Evolutionary conservation across 1,140 invertebrate genomes (phyloP), one percentile per base, ranked within the genome.

Genomic region (Thalassaphorura encarpata): DNA sequence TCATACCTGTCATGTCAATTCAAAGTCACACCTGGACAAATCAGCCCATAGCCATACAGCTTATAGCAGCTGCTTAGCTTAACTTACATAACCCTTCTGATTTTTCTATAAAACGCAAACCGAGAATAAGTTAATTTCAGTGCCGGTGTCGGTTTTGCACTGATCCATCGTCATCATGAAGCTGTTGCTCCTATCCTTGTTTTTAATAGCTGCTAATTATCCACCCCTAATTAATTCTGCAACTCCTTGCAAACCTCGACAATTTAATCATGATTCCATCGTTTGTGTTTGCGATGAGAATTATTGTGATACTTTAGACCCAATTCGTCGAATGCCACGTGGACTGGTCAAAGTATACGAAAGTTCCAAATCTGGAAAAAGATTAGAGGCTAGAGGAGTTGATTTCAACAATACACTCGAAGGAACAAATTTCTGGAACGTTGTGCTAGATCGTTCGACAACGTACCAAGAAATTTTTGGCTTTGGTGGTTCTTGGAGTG

Each of bases 401-500:
- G 3, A 27, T 1, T 60, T 60, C 36, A 50, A 50, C 15, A 51
- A 60, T 36, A 52, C 42, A 16, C 47, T 52, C 0, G 33, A 40
- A 1, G 45, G 45, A 42, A 18, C 18, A 11, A 15, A 23, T 13
- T 23, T 41, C 2, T 36, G 43, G 41, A 40, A 56, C 19, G 54
- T 56, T 1, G 18, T 0, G 1, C n/a, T 61, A 5, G 39, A 56
- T 39, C 3, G 33, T 3, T 48, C 47, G n/a, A 19, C 16, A 15
- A 53, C 39, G 28, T 56, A 39, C 21, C 59, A 61, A 40, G 59
- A 61, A 41, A 61, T 61, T 23, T 56, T 79, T 54, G 90, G 89
- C 0, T 94, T 89, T 69, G 90, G 90, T 0, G 88, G 85, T 8
- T 84, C 89, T 1, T 87, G 91, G 56, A 93, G 89, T 0, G 91